Evolutionary conservation across 2,113 vertebrate genomes (phyloP), one percentile per base, ranked within the genome.

Genomic region (Hydrochoerus hydrochaeris): DNA sequence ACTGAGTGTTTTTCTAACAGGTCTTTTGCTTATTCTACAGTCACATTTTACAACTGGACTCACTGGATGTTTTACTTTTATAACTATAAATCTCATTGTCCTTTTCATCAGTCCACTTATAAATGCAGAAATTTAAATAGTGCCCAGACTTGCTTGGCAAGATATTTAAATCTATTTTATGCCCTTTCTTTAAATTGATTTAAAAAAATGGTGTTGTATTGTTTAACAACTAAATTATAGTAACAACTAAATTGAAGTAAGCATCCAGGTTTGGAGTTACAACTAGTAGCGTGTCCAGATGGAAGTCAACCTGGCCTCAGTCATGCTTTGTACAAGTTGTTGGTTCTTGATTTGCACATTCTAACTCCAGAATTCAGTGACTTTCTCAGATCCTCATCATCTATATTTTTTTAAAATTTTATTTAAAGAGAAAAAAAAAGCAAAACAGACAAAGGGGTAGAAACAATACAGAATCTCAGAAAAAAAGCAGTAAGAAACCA

Each of bases 221-320:
- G 24, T 88, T 82, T 84, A 94, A 94, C 0, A 63, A 22, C 35
- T 88, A 88, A 71, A 41, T 4, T 67, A n/a, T 95, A 52, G 24
- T n/a, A 94, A 60, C 0, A 69, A 22, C 30, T 88, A 88, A 71
- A 41, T 4, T 73, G 44, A 96, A 58, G 24, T 41, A 94, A 60
- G 60, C 17, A 13, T 54, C 38, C 62, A 49, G 6, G 71, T 57
- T 57, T 30, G 5, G 12, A 58, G 32, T 82, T 58, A 11, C 65
- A 86, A 78, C 84, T 22, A 91, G 44, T 17, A 58, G 71, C 26
- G 58, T 35, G 38, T 65, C 1, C 3, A 44, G 28, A 82, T 2
- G 16, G 24, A 90, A 96, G 41, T 5, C 24, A 35, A 30, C 24
- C 38, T 90, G 38, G 44, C 35, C 60, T 30, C 73, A 22, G 17